Percentiles rank a stretch among this genome's conserved stretches.
phyloP scores from a whole-genome alignment of 2,888 invertebrate genomes.

The Drosophila multiciliata region DNA sequence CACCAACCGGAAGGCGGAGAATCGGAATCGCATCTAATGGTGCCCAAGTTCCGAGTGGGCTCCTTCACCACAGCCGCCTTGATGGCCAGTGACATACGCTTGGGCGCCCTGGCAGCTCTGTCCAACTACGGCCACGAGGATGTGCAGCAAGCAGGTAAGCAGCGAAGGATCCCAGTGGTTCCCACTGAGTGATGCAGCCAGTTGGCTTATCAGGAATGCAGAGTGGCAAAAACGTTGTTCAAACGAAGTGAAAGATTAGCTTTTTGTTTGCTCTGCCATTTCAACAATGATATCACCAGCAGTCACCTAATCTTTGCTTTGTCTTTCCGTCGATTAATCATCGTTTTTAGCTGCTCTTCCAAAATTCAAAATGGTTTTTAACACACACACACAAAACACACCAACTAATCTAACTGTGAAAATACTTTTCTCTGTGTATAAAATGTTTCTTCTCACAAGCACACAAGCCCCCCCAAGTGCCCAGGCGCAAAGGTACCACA shows the following conservation, averaged over 20 bases:
- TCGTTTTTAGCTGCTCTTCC: not conserved
- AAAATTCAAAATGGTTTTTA: constrained; percentile 15
- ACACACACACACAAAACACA: not conserved
- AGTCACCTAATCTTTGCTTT: not conserved
- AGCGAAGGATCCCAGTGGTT: not conserved
- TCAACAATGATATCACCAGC: constrained; percentile 22
- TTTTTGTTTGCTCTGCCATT: constrained; percentile 2
- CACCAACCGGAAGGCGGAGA: constrained; percentile 50
- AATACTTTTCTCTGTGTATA: constrained; percentile 31
- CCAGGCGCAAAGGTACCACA: constrained; percentile 80
- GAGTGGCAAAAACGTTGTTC: constrained; percentile 1
- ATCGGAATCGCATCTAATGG: constrained; percentile 86
- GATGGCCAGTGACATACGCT: constrained; percentile 81
- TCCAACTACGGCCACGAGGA: constrained; percentile 84
- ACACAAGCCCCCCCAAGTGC: constrained; percentile 79
- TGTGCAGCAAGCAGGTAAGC: constrained; percentile 83
- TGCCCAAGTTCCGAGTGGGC: constrained; percentile 89
- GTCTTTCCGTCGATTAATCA: constrained; percentile 15
- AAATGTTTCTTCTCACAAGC: constrained; percentile 80
- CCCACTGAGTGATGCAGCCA: not conserved
- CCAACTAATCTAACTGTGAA: not conserved
- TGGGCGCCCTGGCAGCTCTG: constrained; percentile 84
- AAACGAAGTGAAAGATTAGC: constrained; percentile 12
- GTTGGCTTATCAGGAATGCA: not conserved
- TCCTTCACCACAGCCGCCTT: constrained; percentile 85